Percentiles rank a stretch among this genome's conserved stretches.
phyloP scores from a whole-genome alignment of 2,888 invertebrate species.

The Sinhomidia bicolor region DNA sequence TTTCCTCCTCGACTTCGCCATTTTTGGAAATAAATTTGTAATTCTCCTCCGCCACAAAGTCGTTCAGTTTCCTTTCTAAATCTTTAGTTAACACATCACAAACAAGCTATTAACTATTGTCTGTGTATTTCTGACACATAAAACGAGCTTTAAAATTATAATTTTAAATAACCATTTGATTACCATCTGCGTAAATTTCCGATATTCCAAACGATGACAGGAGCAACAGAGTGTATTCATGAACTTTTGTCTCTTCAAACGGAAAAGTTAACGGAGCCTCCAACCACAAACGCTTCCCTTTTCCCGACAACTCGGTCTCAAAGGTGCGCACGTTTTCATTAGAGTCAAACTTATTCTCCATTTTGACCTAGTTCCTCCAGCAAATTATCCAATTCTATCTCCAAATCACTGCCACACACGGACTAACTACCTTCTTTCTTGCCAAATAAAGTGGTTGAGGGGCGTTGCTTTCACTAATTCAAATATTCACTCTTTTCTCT shows the following conservation, averaged over 20 bases:
- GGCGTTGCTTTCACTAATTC: not conserved
- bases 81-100: constrained; percentile 83
- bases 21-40: constrained; percentile 87
- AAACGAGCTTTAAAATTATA: no score
- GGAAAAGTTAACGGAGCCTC: constrained; percentile 86
- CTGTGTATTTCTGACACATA: no score
- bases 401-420: not conserved
- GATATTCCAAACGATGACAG: constrained; percentile 87
- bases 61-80: constrained; percentile 84
- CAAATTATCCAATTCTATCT: not conserved
- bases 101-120: not conserved
- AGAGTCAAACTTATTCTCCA: not conserved
- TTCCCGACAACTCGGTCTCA: constrained; percentile 52
- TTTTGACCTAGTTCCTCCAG: not conserved
- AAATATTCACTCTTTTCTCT: no score
- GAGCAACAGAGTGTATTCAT: constrained; percentile 87
- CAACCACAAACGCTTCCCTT: constrained; percentile 81
- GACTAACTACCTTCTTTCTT: no score
- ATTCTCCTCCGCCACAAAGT: constrained; percentile 87
- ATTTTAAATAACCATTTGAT: constrained; percentile 71
- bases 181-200: constrained; percentile 87
- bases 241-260: constrained; percentile 83
- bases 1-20: constrained; percentile 86
- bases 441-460: not conserved
- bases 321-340: constrained; percentile 55